Percentiles rank a stretch among this genome's conserved stretches.
Evolutionary conservation across 1,140 invertebrate species (phyloP).

Genomic region (Trissolcus basalis): DNA sequence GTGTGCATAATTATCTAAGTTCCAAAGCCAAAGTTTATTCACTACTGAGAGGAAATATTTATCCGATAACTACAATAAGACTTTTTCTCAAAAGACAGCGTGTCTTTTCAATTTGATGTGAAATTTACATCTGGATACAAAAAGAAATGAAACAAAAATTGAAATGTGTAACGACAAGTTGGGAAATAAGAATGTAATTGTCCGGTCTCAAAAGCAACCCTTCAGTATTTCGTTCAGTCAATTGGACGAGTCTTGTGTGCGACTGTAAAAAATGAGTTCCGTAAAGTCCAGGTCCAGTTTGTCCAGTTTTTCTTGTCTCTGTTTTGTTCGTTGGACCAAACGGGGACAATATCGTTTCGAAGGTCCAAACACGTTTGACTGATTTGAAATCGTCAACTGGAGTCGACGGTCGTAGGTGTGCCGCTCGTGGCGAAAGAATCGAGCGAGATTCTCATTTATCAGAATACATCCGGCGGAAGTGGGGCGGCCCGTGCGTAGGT

Average conservation of each 20-base stretch:
- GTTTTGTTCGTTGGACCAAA: constrained; percentile 6
- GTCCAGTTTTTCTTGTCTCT: constrained; percentile 30
- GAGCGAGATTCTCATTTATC: constrained; percentile 74
- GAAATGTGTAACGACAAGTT: no score
- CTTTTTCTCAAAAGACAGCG: no score
- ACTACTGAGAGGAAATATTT: constrained; percentile 17
- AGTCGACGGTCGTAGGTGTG: constrained; percentile 51
- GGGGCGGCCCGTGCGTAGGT: constrained; percentile 73
- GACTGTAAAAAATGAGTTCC: constrained; percentile 45
- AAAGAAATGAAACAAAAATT: no score
- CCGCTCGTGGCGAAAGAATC: constrained; percentile 52
- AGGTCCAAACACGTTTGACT: constrained; percentile 16
- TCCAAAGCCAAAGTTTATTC: constrained; percentile 12
- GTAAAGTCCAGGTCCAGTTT: constrained; percentile 42
- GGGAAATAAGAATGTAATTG: constrained; percentile 4
- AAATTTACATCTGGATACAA: background rate
- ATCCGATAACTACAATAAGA: background rate
- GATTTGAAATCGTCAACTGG: background rate
- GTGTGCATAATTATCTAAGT: constrained; percentile 15
- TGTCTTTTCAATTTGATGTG: no score
- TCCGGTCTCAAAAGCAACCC: background rate
- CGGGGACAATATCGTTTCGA: constrained; percentile 32
- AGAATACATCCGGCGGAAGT: constrained; percentile 75
- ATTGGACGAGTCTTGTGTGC: constrained; percentile 2
- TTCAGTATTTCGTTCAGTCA: no score